Evolutionary conservation across 2,797 vertebrate genomes (phyloP), one percentile per base, ranked within the genome.

Genomic region (Melanotaenia nigrans): DNA sequence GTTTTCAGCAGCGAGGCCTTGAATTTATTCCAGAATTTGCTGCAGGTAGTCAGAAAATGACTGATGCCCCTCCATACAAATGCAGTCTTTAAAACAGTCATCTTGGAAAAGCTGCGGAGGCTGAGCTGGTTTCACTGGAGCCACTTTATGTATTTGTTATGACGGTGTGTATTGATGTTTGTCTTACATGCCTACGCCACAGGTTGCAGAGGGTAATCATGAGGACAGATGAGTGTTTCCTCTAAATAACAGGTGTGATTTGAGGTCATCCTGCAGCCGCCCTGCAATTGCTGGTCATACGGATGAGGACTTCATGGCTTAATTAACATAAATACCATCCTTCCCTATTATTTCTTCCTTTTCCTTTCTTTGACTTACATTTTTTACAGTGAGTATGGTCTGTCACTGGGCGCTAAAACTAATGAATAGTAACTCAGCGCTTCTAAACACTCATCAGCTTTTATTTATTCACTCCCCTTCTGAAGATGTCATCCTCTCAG

Each of bases 161-260:
- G 74, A 32, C 61, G 62, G 33, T 22, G 69, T 67, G 70, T 71
- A 42, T 58, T 11, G n/a, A 51, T 60, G 55, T 68, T 25, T 75
- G 42, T 28, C 16, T 56, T 18, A 18, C 60, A 45, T 20, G 24
- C 30, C 28, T 32, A 25, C 51, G 40, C 64, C 80, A 51, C 58
- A 54, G 68, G 45, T 81, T 65, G 49, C 8, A 70, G 33, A 75
- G 62, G 69, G 68, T 57, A 65, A 54, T 70, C 28, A 78, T 59
- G 30, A 25, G 61, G 47, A 47, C 60, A 14, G 25, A 81, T 80
- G 73, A 79, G 66, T 54, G 25, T 75, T 81, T 73, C 45, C 75
- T 73, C 60, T 45, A 82, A 82, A 79, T 87, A 58, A 65, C 69
- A 71, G 76, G 69, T 82, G 77, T 74, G 75, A 63, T 84, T 66